Evolutionary conservation across 2,113 vertebrate species (phyloP), one percentile per base, ranked within the genome.

Genomic region (Gasterosteus nipponicus): DNA sequence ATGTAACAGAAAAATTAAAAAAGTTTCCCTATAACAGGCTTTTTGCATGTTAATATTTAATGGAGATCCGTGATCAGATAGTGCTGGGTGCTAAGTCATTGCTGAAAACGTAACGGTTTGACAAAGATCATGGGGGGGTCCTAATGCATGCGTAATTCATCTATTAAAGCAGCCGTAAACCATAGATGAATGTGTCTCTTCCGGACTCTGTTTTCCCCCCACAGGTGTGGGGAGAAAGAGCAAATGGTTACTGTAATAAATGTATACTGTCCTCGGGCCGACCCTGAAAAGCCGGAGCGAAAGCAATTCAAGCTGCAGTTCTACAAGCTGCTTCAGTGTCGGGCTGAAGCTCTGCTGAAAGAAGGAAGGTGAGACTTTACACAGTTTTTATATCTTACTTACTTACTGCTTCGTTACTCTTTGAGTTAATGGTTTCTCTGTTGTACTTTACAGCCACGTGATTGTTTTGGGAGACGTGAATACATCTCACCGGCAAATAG

Each of bases 391-490:
- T n/a, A 11, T 54, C 51, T 12, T 49, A n/a, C 51, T 76, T 68
- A 26, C 22, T 26, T 26, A 26, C 22, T 26, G 22, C 22, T 26
- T 26, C 1, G 22, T 26, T 26, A 26, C 22, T 26, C 22, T 26
- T 66, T 10, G 15, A 65, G 1, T 54, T 38, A 15, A 61, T 63
- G 49, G 1, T 19, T 68, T 79, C 60, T 82, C 7, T 82, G 2
- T 75, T 39, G 3, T 90, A 70, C 87, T 56, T 80, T 94, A 68
- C 85, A 98, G 96, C 78, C 93, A 95, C 54, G 96, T 97, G 62
- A 95, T 97, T 51, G 89, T 97, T 84, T 88, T 97, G 85, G 96
- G 96, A 63, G 96, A 98, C 73, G 85, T 98, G 64, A 98, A 98
- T 74, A 97, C 95, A 22, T 96, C 96, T 58, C 96, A 98, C 58